phyloP scores from a whole-genome alignment of 1,140 invertebrate species.

The Nautilus pompilius region DNA sequence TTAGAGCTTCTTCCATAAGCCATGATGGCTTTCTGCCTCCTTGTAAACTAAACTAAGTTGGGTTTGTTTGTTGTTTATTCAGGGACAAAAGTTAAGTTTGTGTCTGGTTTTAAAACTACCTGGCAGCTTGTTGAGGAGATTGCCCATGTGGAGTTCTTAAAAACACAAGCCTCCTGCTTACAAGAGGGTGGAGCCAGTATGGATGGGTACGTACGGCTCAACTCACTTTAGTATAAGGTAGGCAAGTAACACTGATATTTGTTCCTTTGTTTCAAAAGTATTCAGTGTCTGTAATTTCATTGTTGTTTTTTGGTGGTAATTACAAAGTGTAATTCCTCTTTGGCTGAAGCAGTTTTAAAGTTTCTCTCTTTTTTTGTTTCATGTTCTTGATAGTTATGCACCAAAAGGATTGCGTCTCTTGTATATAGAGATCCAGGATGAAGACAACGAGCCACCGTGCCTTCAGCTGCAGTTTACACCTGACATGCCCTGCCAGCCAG shows the following conservation, averaged over 20 bases:
- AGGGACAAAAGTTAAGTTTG: slow-evolving; percentile 18
- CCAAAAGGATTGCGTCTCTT: background rate
- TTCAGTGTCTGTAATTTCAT: background rate
- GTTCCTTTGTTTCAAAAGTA: background rate
- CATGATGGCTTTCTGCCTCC: too few relatives aligned
- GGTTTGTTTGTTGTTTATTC: slow-evolving; percentile 2
- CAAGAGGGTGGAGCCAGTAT: too few relatives aligned
- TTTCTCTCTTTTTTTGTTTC: background rate
- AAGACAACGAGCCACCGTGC: background rate
- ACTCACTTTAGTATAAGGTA: too few relatives aligned
- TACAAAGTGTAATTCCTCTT: too few relatives aligned
- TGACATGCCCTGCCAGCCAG: slow-evolving; percentile 17
- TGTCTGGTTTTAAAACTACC: background rate
- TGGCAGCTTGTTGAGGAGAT: slow-evolving; percentile 21
- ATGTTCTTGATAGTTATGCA: background rate
- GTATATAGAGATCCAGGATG: background rate
- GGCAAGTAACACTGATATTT: too few relatives aligned
- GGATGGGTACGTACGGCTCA: too few relatives aligned
- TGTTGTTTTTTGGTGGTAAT: too few relatives aligned
- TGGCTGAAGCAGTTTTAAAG: too few relatives aligned
- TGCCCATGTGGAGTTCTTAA: slow-evolving; percentile 14
- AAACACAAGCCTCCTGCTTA: too few relatives aligned
- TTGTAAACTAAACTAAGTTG: too few relatives aligned
- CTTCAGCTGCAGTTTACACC: slow-evolving; percentile 14
- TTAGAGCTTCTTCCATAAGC: too few relatives aligned